These are phyloP conservation scores for Centrocercus urophasianus DNA, from an alignment of 2,113 vertebrate genomes.

Conservation along the genomic window DNA sequence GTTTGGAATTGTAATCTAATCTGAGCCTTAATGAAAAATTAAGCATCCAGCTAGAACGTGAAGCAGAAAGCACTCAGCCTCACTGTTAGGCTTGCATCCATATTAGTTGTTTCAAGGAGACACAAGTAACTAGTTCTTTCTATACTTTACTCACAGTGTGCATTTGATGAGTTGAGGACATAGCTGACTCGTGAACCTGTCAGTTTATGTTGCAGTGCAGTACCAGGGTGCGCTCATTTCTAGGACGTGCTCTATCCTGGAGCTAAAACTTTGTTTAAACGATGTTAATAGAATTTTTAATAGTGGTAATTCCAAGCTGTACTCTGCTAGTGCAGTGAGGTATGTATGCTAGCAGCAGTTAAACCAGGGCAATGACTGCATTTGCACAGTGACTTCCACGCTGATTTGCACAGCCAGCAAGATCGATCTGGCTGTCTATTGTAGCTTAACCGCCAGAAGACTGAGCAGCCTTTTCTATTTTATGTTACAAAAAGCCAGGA, in stretches of 20 bases:
- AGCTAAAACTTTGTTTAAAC: background rate
- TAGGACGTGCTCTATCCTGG: background rate
- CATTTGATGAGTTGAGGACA: background rate
- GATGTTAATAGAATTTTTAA: background rate
- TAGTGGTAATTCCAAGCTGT: background rate
- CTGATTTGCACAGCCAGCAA: background rate
- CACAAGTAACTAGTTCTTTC: background rate
- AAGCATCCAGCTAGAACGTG: background rate
- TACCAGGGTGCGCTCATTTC: background rate
- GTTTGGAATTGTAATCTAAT: slow-evolving; percentile 37
- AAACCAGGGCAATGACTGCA: background rate
- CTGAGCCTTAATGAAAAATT: slow-evolving; percentile 25
- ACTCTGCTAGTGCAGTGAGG: background rate
- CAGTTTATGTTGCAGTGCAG: background rate
- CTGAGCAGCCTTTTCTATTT: background rate
- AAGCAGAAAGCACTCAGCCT: background rate
- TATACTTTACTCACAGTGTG: background rate
- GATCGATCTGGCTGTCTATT: background rate
- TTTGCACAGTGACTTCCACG: background rate
- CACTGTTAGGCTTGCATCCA: background rate
- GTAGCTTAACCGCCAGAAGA: background rate
- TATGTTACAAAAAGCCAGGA: background rate
- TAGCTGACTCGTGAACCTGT: background rate
- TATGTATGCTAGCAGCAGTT: background rate
- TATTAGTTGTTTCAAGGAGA: background rate